Evolutionary conservation across 2,113 vertebrate genomes (phyloP).

Genomic region (Ascaphus truei): DNA sequence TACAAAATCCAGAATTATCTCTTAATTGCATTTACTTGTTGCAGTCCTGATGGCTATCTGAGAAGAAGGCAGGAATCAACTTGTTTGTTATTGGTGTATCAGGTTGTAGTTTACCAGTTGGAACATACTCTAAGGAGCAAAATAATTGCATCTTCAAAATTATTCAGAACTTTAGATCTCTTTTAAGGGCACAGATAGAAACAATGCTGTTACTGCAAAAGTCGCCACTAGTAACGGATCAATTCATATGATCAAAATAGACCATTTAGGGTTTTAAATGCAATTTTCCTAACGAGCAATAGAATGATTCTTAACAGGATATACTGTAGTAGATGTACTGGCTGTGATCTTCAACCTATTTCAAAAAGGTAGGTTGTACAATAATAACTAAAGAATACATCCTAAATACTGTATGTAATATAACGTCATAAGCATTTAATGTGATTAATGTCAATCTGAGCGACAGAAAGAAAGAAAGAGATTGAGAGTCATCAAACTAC

Average conservation of each 20-base stretch:
- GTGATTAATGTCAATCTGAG: no score
- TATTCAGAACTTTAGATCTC: constrained; percentile 34
- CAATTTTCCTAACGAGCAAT: constrained; percentile 43
- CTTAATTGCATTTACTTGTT: not conserved
- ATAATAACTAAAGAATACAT: no score
- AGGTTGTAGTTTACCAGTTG: not conserved
- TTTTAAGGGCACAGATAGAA: no score
- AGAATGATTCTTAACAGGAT: constrained; percentile 45
- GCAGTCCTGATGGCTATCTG: not conserved
- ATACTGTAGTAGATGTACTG: constrained; percentile 48
- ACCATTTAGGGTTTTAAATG: constrained; percentile 46
- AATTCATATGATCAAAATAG: constrained; percentile 45
- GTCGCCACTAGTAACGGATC: constrained; percentile 46
- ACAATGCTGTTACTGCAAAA: constrained; percentile 35
- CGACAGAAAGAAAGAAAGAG: no score
- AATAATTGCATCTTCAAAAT: constrained; percentile 14
- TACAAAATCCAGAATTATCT: no score
- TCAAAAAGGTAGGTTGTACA: no score
- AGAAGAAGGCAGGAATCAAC: not conserved
- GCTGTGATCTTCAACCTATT: constrained; percentile 56
- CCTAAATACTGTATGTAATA: no score
- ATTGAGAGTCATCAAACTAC: no score
- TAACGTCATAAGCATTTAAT: no score
- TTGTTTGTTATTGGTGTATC: not conserved
- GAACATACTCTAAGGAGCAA: constrained; percentile 28